Base-by-base conservation (phyloP, 2,113 vertebrate species). In the Nyctibius bracteatus region DNA sequence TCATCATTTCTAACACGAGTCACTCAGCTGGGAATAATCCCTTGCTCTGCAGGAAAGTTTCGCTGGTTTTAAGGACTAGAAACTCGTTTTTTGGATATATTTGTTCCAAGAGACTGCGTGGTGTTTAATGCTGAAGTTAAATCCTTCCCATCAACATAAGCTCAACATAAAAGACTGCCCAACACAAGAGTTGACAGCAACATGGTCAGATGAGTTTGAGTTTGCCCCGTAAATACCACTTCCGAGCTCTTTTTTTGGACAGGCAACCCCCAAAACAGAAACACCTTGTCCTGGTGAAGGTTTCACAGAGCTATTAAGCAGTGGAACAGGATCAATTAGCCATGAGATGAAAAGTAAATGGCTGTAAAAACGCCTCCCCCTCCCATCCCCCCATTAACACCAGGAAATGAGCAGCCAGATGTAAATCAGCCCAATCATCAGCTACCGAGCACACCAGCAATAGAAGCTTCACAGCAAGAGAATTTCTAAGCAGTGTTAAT, bases 341-440 rank as follows among this genome's bases (percentile, higher is more conserved):
- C 85, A 59, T 70, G 91, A 92, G 94, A 96, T 85, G 78, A 80
- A 90, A 94, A 96, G 91, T 57, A 84, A 96, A 96, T 61, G 89
- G 81, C 73, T 88, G 61, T 31, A 73, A 93, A 90, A 61, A 79
- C 8, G 18, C 77, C 70, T 96, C 86, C 46, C 49, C 71, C 63
- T 74, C 90, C 61, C 31, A 1, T n/a, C 54, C 82, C 2, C 35
- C 54, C 67, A 54, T 78, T 65, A 88, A 81, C 88, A 74, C 55
- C 85, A 85, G 88, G 85, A 77, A 94, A 33, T 1, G 11, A 90
- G 87, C 95, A 94, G 87, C 51, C 92, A 92, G 91, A 94, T 87
- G 95, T 70, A 94, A 92, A 74, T 90, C 92, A 94, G 72, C 86
- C 54, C 80, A 74, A 70, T 65, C 82, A 74, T 25, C 77, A 65